phyloP scores from a whole-genome alignment of 2,797 vertebrate species.

The Catharus ustulatus region DNA sequence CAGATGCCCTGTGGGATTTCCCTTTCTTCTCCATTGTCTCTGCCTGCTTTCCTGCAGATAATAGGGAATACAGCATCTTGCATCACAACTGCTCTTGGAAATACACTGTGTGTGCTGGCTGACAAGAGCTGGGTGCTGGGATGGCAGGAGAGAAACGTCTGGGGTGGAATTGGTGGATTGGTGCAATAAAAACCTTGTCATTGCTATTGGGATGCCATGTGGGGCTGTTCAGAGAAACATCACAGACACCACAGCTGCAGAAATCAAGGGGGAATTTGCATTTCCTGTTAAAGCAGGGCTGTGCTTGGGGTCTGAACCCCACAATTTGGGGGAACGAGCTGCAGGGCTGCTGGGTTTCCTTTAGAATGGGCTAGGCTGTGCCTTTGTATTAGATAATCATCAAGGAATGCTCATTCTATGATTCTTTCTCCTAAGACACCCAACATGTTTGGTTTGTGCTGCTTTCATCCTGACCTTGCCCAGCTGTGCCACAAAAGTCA shows the following conservation, averaged over 20 bases:
- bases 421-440: background rate
- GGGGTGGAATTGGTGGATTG: background rate
- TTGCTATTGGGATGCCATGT: background rate
- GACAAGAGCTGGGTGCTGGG: background rate
- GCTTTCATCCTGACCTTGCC: background rate
- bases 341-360: too few relatives aligned
- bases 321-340: background rate
- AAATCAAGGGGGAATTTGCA: background rate
- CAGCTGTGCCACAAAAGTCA: background rate
- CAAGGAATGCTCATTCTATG: fast-evolving
- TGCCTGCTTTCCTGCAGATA: background rate
- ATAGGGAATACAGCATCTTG: background rate
- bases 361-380: background rate
- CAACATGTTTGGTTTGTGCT: background rate
- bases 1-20: background rate
- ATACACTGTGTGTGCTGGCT: background rate
- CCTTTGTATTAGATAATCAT: fast-evolving
- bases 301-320: background rate
- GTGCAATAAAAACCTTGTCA: fast-evolving
- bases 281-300: background rate
- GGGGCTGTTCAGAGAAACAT: too few relatives aligned
- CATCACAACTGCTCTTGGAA: background rate
- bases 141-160: background rate
- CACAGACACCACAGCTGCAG: background rate
- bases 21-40: background rate